Base-by-base conservation (phyloP, 2,888 invertebrate genomes). In the Periphyllus acericola region DNA sequence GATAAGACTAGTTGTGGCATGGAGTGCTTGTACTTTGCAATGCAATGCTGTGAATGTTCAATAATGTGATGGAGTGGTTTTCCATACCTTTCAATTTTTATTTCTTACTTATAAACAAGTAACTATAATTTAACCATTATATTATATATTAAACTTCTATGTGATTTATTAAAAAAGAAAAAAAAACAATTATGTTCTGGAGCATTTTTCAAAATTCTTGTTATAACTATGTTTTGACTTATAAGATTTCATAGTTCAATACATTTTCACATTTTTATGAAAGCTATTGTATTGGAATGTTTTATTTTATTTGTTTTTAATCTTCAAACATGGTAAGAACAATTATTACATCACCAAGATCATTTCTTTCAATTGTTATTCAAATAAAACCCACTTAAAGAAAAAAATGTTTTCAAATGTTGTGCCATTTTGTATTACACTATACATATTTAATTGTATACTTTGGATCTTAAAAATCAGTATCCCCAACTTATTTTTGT, bases 21-120 rank as follows among this genome's bases (percentile, higher is more conserved):
- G 87, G 87, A 87, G n/a, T 87, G 87, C 17, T 75, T 87, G 40
- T 87, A 87, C 60, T 87, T 81, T 87, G 66, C 87, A 9, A 87
- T 87, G 87, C 87, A 87, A 32, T 87, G 87, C 32, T 87, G 87
- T 17, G 87, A 87, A 74, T 87, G 87, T 87, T 32, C 87, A 74
- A 87, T 87, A 46, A 87, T 87, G 87, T 87, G 74, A 74, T 32
- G 40, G 40, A 9, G 3, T 21, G 9, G 71, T 71, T 14, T 68
- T 55, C n/a, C 25, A 75, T 36, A 21, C 60, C 4, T 72, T 66
- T 11, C 1, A 52, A 72, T 55, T 82, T 36, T 60, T 87, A 25
- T 87, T 75, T 11, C 19, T 81, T 74, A 81, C 46, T 87, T 87
- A 81, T 72, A 60, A 74, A 66, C 11, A 3, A 80, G 36, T 72